These are phyloP conservation scores for Polylopha cassiicola DNA, from an alignment of 2,888 invertebrate genomes.

Conservation along the genomic window DNA sequence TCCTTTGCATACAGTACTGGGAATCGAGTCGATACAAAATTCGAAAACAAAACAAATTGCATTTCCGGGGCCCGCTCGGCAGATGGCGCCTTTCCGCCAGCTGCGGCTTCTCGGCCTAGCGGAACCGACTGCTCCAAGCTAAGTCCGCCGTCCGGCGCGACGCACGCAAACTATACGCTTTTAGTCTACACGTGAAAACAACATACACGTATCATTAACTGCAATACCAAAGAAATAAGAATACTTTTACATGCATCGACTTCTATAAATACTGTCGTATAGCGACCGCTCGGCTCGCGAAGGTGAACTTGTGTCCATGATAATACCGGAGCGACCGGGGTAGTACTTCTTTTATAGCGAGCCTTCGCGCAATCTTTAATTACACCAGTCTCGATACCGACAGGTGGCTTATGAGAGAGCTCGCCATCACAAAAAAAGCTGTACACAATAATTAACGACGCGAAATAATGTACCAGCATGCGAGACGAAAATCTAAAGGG, in stretches of 20 bases:
- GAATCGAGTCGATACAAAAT: constrained; percentile 49
- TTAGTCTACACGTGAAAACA: constrained; percentile 15
- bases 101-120: constrained; percentile 49
- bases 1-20: constrained; percentile 34
- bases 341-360: constrained; percentile 45
- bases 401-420: constrained; percentile 67
- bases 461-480: constrained; percentile 75
- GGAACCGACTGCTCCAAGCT: constrained; percentile 42
- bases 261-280: constrained; percentile 34
- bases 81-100: constrained; percentile 77
- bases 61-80: constrained; percentile 67
- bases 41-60: constrained; percentile 65
- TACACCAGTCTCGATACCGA: constrained; percentile 52
- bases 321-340: constrained; percentile 33
- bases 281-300: constrained; percentile 34
- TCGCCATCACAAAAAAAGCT: constrained; percentile 55
- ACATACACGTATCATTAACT: constrained; percentile 21
- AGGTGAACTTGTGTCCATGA: constrained; percentile 52
- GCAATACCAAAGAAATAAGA: constrained; percentile 2
- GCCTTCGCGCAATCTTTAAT: constrained; percentile 59
- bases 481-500: constrained; percentile 73
- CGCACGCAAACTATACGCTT: constrained; percentile 9
- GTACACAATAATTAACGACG: constrained; percentile 73
- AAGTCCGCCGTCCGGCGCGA: constrained; percentile 35
- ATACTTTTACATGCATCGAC: constrained; percentile 7